These are phyloP conservation scores for Epinotia brunnichana DNA, from an alignment of 2,888 invertebrate genomes.

Conservation along the genomic window DNA sequence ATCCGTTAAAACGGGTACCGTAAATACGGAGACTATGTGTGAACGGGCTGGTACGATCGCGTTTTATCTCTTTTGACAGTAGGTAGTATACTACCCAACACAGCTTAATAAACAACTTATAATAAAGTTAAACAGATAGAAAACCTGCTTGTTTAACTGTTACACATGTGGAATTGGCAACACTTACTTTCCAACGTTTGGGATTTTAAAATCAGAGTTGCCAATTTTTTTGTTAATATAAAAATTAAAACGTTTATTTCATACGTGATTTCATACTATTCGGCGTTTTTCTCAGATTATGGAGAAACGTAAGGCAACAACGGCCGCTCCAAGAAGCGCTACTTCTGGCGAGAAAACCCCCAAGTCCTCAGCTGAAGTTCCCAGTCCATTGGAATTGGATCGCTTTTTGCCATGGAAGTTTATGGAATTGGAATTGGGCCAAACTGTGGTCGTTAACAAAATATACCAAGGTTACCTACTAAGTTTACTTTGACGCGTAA, in stretches of 20 bases:
- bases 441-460: slow-evolving; percentile 50
- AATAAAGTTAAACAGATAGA: too few relatives aligned
- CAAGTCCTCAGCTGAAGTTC: slow-evolving; percentile 40
- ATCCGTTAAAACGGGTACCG: too few relatives aligned
- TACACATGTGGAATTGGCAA: background rate
- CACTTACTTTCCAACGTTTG: background rate
- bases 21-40: too few relatives aligned
- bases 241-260: background rate
- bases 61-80: too few relatives aligned
- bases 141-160: too few relatives aligned
- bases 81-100: too few relatives aligned
- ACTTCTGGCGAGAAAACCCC: background rate
- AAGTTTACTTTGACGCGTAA: background rate
- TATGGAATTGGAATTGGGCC: slow-evolving; percentile 50
- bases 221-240: background rate
- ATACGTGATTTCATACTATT: background rate
- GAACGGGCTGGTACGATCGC: too few relatives aligned
- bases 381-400: slow-evolving; percentile 60
- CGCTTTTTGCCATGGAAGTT: slow-evolving; percentile 65
- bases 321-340: background rate
- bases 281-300: background rate
- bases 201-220: background rate
- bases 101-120: too few relatives aligned
- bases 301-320: background rate
- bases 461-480: slow-evolving; percentile 52